Evolutionary conservation across 2,113 vertebrate genomes (phyloP), one percentile per base, ranked within the genome.

Genomic region (Potamarius usumacintae): DNA sequence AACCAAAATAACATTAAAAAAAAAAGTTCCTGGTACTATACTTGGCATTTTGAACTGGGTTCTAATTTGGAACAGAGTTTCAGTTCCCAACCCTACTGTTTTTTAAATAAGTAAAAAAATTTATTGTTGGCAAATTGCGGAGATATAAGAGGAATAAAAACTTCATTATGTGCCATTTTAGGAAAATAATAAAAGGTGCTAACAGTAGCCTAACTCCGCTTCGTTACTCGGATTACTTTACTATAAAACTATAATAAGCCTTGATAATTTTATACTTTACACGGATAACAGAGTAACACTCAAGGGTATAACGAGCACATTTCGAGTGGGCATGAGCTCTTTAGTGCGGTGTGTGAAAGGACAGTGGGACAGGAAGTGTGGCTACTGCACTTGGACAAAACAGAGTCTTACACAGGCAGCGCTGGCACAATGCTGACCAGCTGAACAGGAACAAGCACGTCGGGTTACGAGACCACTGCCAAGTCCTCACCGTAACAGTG

Each of bases 371-470:
- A 67, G 62, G 42, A 83, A 83, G 62, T 83, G 42, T 15, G 42
- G 18, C 60, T 8, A 27, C 60, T 83, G 58, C 81, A 65, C 18
- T 62, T 58, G 67, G 83, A 57, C 48, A 34, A 81, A 48, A 7
- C 42, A 25, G 57, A 12, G 79, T 83, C 34, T 17, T 30, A 62
- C 15, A n/a, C 60, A 69, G 69, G 57, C 82, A 58, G 82, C 55
- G 25, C 80, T 60, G 67, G 60, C 88, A 58, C 82, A 69, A 79
- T 57, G 27, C 52, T 58, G 27, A 85, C 79, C 58, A 88, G 65
- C 57, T 76, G 72, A 55, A 65, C 82, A 82, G 50, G 84, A 80
- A 72, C 62, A 86, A 72, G n/a, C 63, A 89, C 5, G 76, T 62
- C 7, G 34, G 84, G 58, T 86, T 79, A 86, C 25, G 58, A 82